phyloP scores from a whole-genome alignment of 2,113 vertebrate genomes.

The Oreotrochilus melanogaster region DNA sequence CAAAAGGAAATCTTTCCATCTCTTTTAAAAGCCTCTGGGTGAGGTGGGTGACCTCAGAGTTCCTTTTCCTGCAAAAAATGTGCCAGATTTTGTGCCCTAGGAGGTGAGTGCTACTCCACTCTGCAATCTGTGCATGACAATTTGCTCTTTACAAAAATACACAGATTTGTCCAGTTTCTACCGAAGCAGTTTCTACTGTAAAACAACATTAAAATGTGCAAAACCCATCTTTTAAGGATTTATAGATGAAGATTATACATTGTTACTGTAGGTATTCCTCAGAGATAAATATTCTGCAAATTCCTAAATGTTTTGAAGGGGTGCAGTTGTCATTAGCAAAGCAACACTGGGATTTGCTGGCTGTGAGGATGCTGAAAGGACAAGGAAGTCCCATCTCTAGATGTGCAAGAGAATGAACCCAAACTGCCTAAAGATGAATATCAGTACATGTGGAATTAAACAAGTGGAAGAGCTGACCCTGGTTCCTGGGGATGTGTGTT shows the following conservation, averaged over 20 bases:
- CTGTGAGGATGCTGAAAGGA: neutral
- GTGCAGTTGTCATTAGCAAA: neutral
- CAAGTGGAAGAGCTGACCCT: neutral
- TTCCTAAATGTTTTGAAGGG: neutral
- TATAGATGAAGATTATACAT: neutral
- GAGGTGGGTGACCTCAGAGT: neutral
- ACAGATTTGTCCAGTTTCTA: neutral
- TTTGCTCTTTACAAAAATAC: neutral
- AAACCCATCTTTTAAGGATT: neutral
- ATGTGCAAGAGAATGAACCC: neutral
- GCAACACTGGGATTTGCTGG: neutral
- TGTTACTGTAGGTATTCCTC: neutral
- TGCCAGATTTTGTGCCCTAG: neutral
- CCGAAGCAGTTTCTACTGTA: neutral
- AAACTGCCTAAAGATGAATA: neutral
- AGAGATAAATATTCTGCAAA: neutral
- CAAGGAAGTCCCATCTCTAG: neutral
- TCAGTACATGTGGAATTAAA: neutral
- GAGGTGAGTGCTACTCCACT: neutral
- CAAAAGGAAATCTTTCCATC: neutral
- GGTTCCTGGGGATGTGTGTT: neutral
- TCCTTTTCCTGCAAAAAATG: neutral
- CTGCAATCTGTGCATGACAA: neutral
- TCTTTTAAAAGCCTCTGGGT: neutral
- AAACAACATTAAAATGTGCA: neutral